Percentiles rank a stretch among this genome's conserved stretches.
Evolutionary conservation across 2,113 vertebrate genomes (phyloP).

Genomic region (Scomber japonicus): DNA sequence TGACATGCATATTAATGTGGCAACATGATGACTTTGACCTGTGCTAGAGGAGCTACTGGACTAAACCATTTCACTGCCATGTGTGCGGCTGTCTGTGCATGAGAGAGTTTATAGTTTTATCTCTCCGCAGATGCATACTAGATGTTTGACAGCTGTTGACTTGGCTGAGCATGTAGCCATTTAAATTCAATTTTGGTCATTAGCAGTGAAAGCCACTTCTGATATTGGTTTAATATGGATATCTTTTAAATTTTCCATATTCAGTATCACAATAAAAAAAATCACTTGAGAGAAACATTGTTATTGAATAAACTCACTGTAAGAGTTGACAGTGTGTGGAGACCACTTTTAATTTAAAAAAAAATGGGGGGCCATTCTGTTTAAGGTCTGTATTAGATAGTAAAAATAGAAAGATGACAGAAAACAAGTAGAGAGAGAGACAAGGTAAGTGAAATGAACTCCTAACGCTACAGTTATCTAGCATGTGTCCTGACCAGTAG

Average conservation of each 20-base stretch:
- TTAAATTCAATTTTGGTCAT: conserved; percentile 69
- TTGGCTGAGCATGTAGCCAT: conserved; percentile 64
- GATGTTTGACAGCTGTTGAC: conserved; percentile 80
- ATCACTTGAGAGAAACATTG: too few relatives aligned
- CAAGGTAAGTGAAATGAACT: too few relatives aligned
- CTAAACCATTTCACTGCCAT: conserved; percentile 55
- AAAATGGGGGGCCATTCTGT: too few relatives aligned
- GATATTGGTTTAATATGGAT: conserved; percentile 45
- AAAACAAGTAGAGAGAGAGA: too few relatives aligned
- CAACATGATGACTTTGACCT: conserved; percentile 78
- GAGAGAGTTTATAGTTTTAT: conserved; percentile 75
- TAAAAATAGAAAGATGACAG: too few relatives aligned
- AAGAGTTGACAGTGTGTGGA: too few relatives aligned
- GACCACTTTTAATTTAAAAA: too few relatives aligned
- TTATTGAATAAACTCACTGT: too few relatives aligned
- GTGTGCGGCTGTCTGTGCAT: conserved; percentile 65
- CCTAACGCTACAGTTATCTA: too few relatives aligned
- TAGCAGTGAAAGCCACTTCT: conserved; percentile 59
- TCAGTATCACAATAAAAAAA: neutral
- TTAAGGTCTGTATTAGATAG: too few relatives aligned
- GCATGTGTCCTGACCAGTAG: too few relatives aligned
- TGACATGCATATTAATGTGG: conserved; percentile 70
- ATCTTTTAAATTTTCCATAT: conserved; percentile 8
- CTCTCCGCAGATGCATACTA: conserved; percentile 60
- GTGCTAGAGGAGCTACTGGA: conserved; percentile 61